phyloP scores from a whole-genome alignment of 2,113 vertebrate genomes.

The Myotis brandtii region DNA sequence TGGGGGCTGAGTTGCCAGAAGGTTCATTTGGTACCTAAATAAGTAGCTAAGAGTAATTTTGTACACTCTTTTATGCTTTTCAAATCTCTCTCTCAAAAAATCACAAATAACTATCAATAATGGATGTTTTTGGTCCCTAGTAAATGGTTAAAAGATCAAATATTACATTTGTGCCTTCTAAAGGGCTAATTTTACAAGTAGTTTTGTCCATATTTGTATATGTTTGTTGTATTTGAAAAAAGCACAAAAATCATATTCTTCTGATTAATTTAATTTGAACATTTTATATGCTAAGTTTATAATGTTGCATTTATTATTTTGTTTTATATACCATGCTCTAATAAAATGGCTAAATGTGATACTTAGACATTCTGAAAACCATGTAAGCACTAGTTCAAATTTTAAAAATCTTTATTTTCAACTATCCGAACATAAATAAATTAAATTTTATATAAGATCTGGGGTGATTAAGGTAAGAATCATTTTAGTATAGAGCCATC shows the following conservation, averaged over 20 bases:
- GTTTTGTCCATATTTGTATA: neutral
- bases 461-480: neutral
- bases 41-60: neutral
- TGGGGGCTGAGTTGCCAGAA: neutral
- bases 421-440: neutral
- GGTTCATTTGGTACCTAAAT: neutral
- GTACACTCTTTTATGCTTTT: neutral
- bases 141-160: neutral
- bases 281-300: slow-evolving; percentile 5
- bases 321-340: neutral
- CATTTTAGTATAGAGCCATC: neutral
- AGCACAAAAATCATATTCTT: neutral
- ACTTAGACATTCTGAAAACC: neutral
- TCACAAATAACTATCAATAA: neutral
- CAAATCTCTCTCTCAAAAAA: neutral
- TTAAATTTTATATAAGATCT: slow-evolving; percentile 12
- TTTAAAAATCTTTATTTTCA: neutral
- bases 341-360: neutral
- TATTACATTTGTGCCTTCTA: neutral
- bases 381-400: neutral
- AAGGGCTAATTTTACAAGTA: neutral
- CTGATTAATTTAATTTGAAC: slow-evolving; percentile 23
- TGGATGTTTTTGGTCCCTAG: neutral
- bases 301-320: neutral
- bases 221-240: neutral